A percentile compares a stretch with the other conserved stretches of the same genome.
Evolutionary conservation across 2,113 vertebrate genomes (phyloP).

Genomic region (Menidia beryllina): DNA sequence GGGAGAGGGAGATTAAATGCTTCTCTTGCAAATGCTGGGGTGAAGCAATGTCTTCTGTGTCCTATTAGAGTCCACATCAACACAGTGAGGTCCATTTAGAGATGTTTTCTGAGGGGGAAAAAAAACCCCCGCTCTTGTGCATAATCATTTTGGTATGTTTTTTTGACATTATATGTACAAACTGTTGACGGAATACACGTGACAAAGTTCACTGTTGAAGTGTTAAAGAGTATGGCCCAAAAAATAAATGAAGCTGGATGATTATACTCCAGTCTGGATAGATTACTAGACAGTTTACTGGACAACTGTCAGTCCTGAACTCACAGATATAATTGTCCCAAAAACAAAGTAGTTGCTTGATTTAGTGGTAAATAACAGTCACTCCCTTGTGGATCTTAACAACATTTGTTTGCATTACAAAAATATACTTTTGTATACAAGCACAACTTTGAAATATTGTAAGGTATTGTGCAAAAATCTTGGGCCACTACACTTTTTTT

Average conservation of each 20-base stretch:
- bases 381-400: not conserved
- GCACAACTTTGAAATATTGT: too few relatives aligned
- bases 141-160: not conserved
- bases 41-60: constrained; percentile 32
- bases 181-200: not conserved
- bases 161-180: not conserved
- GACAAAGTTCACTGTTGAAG: too few relatives aligned
- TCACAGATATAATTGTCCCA: not conserved
- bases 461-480: not conserved
- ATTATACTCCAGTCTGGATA: not conserved
- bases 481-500: not conserved
- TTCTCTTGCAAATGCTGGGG: constrained; percentile 22
- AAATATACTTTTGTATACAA: not conserved
- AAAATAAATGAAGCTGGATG: not conserved
- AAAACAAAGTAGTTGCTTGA: too few relatives aligned
- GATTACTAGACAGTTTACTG: not conserved
- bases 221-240: not conserved
- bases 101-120: not conserved
- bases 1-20: constrained; percentile 32
- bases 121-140: not conserved
- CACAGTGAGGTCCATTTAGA: constrained; percentile 21
- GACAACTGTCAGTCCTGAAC: not conserved
- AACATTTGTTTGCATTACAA: not conserved
- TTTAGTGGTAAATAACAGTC: not conserved
- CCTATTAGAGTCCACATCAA: constrained; percentile 5